Evolutionary conservation across 2,888 invertebrate species (phyloP).

Genomic region (Adelphocoris suturalis): DNA sequence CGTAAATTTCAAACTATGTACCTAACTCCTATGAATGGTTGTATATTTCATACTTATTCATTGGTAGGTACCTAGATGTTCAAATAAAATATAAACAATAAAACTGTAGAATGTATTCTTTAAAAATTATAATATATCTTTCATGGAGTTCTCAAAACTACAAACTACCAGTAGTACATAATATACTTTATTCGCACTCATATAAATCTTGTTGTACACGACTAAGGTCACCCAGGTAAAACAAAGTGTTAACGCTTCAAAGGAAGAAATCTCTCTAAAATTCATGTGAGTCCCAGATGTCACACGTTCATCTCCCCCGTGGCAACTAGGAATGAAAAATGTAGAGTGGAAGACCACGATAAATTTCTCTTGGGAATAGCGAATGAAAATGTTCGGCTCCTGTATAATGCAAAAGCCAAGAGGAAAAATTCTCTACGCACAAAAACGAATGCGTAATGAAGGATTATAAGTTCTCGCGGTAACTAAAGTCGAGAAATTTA

Average conservation of each 20-base stretch:
- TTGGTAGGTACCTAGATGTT: no score
- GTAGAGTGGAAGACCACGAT: background rate
- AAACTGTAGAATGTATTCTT: no score
- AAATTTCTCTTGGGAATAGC: constrained; percentile 2
- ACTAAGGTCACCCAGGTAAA: background rate
- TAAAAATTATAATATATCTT: no score
- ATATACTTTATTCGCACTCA: no score
- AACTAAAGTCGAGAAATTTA: background rate
- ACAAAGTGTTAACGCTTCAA: background rate
- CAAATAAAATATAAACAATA: no score
- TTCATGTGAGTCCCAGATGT: background rate
- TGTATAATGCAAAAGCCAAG: constrained; percentile 17
- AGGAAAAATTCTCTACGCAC: background rate
- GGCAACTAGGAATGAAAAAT: constrained; percentile 14
- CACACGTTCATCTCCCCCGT: constrained; percentile 9
- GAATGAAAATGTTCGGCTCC: constrained; percentile 23
- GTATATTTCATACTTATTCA: no score
- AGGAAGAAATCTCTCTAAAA: background rate
- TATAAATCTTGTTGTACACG: no score
- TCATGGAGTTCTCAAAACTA: no score
- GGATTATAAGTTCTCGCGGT: constrained; percentile 1
- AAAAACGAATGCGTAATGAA: background rate
- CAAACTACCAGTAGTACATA: no score
- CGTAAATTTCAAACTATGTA: no score
- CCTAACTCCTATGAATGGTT: no score